phyloP scores from a whole-genome alignment of 2,888 invertebrate genomes.

The Eulithis prunata region DNA sequence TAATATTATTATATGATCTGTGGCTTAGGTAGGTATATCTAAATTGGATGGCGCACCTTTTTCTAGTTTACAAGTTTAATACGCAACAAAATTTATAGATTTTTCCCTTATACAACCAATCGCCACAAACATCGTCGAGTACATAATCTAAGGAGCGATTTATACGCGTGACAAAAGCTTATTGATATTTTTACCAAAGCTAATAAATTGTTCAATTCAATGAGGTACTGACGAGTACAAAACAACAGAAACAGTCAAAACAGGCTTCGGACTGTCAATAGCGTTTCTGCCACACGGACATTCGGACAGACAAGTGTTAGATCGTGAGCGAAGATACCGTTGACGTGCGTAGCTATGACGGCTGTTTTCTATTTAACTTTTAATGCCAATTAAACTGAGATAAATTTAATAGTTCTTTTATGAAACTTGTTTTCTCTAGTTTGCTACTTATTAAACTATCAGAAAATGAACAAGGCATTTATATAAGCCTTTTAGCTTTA shows the following conservation, averaged over 20 bases:
- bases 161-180: not conserved
- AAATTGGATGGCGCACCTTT: too few relatives aligned
- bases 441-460: too few relatives aligned
- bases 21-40: too few relatives aligned
- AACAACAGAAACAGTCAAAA: constrained; percentile 39
- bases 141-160: too few relatives aligned
- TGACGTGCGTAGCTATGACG: constrained; percentile 39
- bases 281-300: constrained; percentile 35
- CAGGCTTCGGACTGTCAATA: constrained; percentile 38
- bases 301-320: constrained; percentile 47
- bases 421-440: not conserved
- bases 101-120: too few relatives aligned
- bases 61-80: too few relatives aligned
- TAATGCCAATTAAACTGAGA: constrained; percentile 42
- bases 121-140: too few relatives aligned
- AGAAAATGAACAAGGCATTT: too few relatives aligned
- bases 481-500: too few relatives aligned
- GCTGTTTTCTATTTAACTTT: constrained; percentile 35
- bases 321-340: constrained; percentile 39
- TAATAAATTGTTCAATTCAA: constrained; percentile 4
- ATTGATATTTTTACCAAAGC: not conserved
- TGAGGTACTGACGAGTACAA: constrained; percentile 26
- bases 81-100: too few relatives aligned
- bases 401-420: constrained; percentile 13
- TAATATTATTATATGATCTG: too few relatives aligned